Conservation (phyloP, 2,797 vertebrate species). For the Fistularia commersonii region DNA sequence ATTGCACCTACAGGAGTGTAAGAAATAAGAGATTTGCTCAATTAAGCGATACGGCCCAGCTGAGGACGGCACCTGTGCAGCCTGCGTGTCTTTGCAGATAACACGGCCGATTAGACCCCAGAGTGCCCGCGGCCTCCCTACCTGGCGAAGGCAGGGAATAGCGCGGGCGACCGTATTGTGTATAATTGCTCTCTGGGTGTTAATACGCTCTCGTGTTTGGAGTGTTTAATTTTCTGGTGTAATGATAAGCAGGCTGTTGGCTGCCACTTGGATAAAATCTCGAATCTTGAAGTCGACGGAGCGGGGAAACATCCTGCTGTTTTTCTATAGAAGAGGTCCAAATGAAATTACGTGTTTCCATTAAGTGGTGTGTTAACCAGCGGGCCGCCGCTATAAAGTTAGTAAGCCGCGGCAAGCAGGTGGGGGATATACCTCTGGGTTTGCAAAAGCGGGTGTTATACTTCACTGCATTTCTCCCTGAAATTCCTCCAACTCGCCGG, state of each 20-base stretch:
- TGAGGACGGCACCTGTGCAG: slow-evolving; percentile 78
- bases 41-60: slow-evolving; percentile 76
- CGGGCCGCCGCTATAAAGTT: slow-evolving; percentile 9
- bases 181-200: slow-evolving; percentile 66
- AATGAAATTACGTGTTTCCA: slow-evolving; percentile 50
- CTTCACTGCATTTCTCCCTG: no score
- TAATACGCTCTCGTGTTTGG: slow-evolving; percentile 58
- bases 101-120: slow-evolving; percentile 74
- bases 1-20: slow-evolving; percentile 75
- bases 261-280: slow-evolving; percentile 52
- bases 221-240: slow-evolving; percentile 65
- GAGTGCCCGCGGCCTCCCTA: slow-evolving; percentile 56
- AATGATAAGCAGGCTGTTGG: slow-evolving; percentile 45
- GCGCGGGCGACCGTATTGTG: slow-evolving; percentile 29
- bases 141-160: slow-evolving; percentile 59
- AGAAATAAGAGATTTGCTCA: slow-evolving; percentile 79
- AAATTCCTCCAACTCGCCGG: no score
- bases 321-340: slow-evolving; percentile 34
- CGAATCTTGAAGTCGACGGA: slow-evolving; percentile 27
- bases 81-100: slow-evolving; percentile 47
- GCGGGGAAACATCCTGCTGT: slow-evolving; percentile 39
- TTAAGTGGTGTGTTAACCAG: slow-evolving; percentile 30
- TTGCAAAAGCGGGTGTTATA: no score
- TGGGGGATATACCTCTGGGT: not conserved
- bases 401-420: slow-evolving; percentile 6